Conservation (phyloP, 2,113 vertebrate genomes). For the Oncorhynchus mykiss region DNA sequence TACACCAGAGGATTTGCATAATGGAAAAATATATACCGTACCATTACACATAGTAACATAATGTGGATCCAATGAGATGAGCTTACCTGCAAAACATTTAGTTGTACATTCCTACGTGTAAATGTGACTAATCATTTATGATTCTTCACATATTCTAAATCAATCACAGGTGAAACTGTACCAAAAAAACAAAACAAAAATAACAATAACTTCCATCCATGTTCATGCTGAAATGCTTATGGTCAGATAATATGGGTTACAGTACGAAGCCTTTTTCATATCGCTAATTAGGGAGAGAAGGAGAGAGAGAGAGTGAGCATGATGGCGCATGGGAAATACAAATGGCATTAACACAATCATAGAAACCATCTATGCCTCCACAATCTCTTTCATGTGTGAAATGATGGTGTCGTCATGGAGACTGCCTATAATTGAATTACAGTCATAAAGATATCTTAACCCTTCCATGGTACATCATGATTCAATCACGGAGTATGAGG, state of each 20-base stretch:
- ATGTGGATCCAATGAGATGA: too few species aligned
- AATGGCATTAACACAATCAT: conserved; percentile 2
- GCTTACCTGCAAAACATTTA: too few species aligned
- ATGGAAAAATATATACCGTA: too few species aligned
- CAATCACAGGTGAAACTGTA: too few species aligned
- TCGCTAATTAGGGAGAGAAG: neutral
- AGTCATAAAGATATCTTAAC: neutral
- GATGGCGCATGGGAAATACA: neutral
- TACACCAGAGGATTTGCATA: too few species aligned
- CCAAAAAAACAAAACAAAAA: too few species aligned
- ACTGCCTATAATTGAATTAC: neutral
- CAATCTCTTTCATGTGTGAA: neutral
- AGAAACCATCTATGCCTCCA: neutral
- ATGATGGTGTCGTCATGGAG: neutral
- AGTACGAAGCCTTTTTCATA: too few species aligned
- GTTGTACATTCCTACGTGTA: too few species aligned
- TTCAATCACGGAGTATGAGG: neutral
- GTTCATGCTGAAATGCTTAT: neutral
- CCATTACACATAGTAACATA: too few species aligned
- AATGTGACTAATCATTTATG: too few species aligned
- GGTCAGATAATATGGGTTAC: neutral
- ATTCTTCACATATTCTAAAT: too few species aligned
- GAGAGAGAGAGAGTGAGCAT: neutral
- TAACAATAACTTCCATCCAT: too few species aligned
- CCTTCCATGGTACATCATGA: neutral